phyloP scores from a whole-genome alignment of 2,797 vertebrate genomes.

The Carcharodon carcharias region DNA sequence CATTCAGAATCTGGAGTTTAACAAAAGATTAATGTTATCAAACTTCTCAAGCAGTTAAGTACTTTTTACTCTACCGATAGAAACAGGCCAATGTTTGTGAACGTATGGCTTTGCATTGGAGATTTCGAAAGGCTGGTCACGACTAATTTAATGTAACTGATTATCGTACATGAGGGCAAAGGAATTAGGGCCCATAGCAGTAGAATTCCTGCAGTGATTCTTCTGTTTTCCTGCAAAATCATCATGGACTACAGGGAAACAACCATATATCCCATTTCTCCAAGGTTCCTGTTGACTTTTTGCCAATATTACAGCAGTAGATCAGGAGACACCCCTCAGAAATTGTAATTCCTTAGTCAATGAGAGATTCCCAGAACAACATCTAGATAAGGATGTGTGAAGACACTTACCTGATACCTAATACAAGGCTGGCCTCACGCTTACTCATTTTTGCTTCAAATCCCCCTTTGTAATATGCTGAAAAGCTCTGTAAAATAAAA shows the following conservation, averaged over 20 bases:
- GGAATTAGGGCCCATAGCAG: neutral
- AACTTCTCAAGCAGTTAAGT: neutral
- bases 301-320: neutral
- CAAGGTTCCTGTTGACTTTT: neutral
- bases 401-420: conserved; percentile 62
- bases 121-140: neutral
- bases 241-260: neutral
- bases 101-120: neutral
- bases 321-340: neutral
- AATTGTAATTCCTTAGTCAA: neutral
- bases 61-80: neutral
- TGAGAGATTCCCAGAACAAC: neutral
- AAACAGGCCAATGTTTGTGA: neutral
- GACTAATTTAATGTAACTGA: neutral
- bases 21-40: neutral
- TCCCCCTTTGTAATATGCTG: conserved; percentile 67
- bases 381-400: neutral
- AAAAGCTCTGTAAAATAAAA: conserved; percentile 52
- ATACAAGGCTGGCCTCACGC: conserved; percentile 66
- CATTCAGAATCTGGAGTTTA: neutral
- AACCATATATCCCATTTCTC: neutral
- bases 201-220: neutral
- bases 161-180: neutral
- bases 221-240: neutral
- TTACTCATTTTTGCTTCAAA: conserved; percentile 70